Base-by-base conservation (phyloP, 2,113 vertebrate species). In the Hypocryptadius cinnamomeus region DNA sequence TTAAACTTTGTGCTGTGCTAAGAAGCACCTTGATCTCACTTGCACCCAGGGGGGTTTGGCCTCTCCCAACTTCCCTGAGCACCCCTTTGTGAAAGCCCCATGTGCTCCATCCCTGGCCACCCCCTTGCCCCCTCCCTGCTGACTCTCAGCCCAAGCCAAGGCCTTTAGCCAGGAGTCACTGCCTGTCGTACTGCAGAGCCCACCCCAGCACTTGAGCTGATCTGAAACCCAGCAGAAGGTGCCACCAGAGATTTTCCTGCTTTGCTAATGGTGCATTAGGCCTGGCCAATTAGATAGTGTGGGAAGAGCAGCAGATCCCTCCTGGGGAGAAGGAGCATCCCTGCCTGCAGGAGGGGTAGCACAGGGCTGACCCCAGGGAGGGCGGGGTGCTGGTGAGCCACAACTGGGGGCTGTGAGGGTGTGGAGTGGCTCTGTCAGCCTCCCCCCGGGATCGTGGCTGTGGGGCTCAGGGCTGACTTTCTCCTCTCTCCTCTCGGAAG, bases 401-500 rank as follows among this genome's bases (percentile, higher is more conserved):
- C 31, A 28, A 18, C 47, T 0, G 1, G 13, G 33, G 16, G 13
- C 6, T 57, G 45, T 0, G 3, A 47, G 76, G 39, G 24, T 72
- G 13, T 6, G 20, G 22, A 7, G 15, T 13, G 42, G 28, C 73
- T 79, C 64, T 83, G 18, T 33, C n/a, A 69, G 19, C 30, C 19
- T 89, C 7, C 6, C 48, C 3, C 22, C 11, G 3, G 39, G 30
- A 40, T 42, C 0, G 1, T 20, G 56, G 27, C 54, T 14, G 21
- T 3, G 2, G 25, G 22, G 37, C 51, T 60, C 4, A 0, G 60
- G 12, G 11, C 79, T 93, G 74, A 94, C 12, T n/a, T 35, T 74
- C 64, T 68, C n/a, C 33, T 93, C 40, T 93, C 79, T 90, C 24
- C n/a, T 56, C 54, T 85, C 74, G 50, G 17, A 96, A 99, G 99